phyloP scores from a whole-genome alignment of 2,888 invertebrate genomes.

The Plagiodera versicolora region DNA sequence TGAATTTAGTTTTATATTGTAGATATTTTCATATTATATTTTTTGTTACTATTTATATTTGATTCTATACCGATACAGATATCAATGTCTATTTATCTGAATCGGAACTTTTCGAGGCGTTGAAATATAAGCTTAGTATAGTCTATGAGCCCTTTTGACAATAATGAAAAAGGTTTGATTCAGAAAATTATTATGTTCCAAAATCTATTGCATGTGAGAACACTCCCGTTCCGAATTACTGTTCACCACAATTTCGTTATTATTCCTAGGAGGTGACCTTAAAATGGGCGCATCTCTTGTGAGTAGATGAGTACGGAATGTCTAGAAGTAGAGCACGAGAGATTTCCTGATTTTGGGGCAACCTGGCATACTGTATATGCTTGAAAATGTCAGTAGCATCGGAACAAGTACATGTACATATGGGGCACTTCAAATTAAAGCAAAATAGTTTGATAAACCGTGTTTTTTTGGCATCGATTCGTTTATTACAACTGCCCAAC shows the following conservation, averaged over 20 bases:
- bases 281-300: not conserved
- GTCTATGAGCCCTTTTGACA: not conserved
- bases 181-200: not conserved
- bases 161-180: not conserved
- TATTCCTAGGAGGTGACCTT: too few relatives aligned
- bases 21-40: not conserved
- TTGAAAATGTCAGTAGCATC: not conserved
- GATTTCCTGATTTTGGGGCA: not conserved
- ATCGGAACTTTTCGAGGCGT: not conserved
- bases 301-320: not conserved
- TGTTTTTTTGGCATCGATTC: not conserved
- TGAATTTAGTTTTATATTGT: not conserved
- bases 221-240: not conserved
- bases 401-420: not conserved
- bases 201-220: not conserved
- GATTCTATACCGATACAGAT: not conserved
- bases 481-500: not conserved
- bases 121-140: not conserved
- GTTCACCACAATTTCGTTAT: not conserved
- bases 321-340: not conserved
- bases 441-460: not conserved
- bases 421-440: not conserved
- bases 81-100: not conserved
- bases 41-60: conserved; percentile 1
- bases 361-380: not conserved